Conservation (phyloP, 2,888 invertebrate species). For the Stratiomys singularior region DNA sequence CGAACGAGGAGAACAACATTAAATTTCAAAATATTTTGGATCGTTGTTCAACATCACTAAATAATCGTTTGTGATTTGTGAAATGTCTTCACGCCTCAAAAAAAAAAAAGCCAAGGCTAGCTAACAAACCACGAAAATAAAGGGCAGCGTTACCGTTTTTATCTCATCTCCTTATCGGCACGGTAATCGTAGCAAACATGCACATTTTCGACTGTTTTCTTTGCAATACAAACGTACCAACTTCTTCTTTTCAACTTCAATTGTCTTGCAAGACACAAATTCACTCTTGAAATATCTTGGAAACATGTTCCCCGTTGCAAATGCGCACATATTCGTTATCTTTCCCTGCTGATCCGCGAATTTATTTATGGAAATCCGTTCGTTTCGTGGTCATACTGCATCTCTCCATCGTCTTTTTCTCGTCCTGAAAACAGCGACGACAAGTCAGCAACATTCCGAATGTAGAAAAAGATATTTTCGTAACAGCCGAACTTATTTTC, state of each 20-base stretch:
- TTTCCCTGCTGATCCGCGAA: constrained; percentile 7
- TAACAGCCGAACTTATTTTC: background rate
- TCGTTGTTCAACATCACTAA: background rate
- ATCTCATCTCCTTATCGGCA: background rate
- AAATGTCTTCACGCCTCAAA: constrained; percentile 1
- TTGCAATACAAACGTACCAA: background rate
- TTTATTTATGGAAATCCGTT: constrained; percentile 24
- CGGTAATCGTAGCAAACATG: too few species aligned
- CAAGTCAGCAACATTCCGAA: background rate
- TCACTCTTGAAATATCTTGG: background rate
- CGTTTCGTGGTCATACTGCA: background rate
- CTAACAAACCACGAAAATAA: too few species aligned
- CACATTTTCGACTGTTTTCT: background rate
- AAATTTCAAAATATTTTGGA: background rate
- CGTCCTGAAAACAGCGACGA: too few species aligned
- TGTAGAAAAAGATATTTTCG: background rate
- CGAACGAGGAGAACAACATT: too few species aligned
- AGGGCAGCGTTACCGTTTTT: background rate
- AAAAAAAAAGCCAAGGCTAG: background rate
- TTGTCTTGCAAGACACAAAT: background rate
- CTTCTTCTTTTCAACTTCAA: background rate
- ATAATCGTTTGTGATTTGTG: constrained; percentile 39
- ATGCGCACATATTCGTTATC: background rate
- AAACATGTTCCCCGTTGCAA: background rate
- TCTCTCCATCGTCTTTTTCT: background rate